A percentile compares a stretch with the other conserved stretches of the same genome.
phyloP scores from a whole-genome alignment of 2,113 vertebrate genomes.

The Sorex araneus region DNA sequence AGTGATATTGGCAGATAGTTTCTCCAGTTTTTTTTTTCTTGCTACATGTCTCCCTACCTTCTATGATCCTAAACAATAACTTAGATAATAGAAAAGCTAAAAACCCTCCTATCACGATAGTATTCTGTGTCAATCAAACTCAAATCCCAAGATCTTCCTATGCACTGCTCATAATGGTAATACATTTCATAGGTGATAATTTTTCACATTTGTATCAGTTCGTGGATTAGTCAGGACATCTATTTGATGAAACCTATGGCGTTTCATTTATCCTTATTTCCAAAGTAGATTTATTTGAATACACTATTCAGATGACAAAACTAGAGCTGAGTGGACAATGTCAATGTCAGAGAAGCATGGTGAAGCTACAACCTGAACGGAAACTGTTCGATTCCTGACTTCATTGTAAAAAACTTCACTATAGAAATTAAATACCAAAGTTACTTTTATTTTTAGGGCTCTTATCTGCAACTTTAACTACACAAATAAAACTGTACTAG shows the following conservation, averaged over 20 bases:
- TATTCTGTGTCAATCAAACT: not conserved
- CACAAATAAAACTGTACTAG: too few species aligned
- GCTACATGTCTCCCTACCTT: not conserved
- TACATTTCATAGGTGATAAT: not conserved
- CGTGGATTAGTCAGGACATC: not conserved
- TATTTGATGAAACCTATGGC: not conserved
- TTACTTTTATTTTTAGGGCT: too few species aligned
- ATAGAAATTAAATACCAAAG: too few species aligned
- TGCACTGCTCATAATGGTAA: not conserved
- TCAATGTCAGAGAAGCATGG: too few species aligned
- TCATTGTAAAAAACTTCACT: too few species aligned
- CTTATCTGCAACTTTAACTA: too few species aligned
- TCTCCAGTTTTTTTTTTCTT: not conserved
- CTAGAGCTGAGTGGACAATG: too few species aligned
- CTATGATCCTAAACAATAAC: not conserved
- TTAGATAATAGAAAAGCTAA: not conserved
- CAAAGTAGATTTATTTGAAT: too few species aligned
- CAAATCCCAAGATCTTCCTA: not conserved
- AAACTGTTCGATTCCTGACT: too few species aligned
- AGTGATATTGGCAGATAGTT: not conserved
- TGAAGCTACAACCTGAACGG: too few species aligned
- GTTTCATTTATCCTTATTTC: conserved; percentile 52
- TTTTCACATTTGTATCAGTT: conserved; percentile 27
- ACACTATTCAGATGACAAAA: too few species aligned
- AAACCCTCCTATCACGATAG: not conserved